Base-by-base conservation (phyloP, 2,113 vertebrate species). In the Periophthalmodon schlosseri region DNA sequence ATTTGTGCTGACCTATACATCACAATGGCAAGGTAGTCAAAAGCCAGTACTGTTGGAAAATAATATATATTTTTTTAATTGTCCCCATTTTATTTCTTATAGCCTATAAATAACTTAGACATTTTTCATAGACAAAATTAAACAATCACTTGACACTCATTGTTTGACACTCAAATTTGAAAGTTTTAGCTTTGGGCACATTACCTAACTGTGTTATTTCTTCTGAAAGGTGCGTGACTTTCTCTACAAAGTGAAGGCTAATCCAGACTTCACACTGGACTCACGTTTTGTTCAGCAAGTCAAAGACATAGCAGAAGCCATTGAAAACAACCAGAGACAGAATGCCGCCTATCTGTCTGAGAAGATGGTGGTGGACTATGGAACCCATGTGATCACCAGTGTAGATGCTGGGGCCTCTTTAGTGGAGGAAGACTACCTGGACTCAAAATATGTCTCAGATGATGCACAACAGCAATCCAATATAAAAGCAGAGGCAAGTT, bases 251-350 rank as follows among this genome's bases (percentile, higher is more conserved):
- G 95, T 93, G 54, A 96, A 94, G 80, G 81, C 90, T 0, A 72
- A 88, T 76, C 95, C 96, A 0, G 91, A 89, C 70, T 94, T 95
- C 1, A 87, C 64, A 3, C 84, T 99, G 69, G 95, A 95, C 70
- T 0, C 52, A 12, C 84, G 86, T 39, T 98, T 98, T 84, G 92
- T 72, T 75, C 89, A 91, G 47, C 90, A 94, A 76, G 94, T 93
- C 36, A 67, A 93, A 67, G 89, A 88, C 0, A 96, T 99, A 0
- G 95, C 93, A 1, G 92, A 94, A 28, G 91, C 94, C 14, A 89
- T 98, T 36, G 96, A 97, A 74, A 98, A 96, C 90, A 98, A 98
- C 78, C 95, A 96, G 89, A 98, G 95, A 0, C 90, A 68, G 14
- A 93, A 91, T 69, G 95, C 95, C 1, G 81, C 90, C 6, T 97